These are phyloP conservation scores for Acleris emargana DNA, from an alignment of 2,888 invertebrate species.

Conservation along the genomic window DNA sequence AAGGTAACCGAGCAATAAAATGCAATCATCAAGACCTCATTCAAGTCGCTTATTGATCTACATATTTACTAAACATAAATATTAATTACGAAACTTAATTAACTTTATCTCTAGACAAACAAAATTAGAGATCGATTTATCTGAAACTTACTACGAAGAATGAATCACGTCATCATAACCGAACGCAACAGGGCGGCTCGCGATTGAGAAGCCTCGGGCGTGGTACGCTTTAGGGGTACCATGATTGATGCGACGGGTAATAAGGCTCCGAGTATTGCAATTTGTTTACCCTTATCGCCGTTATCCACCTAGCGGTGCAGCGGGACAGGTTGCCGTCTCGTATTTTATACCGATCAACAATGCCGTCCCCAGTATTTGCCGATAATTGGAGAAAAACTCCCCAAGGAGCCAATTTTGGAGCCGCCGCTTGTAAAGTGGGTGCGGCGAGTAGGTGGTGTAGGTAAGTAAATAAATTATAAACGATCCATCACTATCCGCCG, in stretches of 20 bases:
- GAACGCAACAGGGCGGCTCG: conserved; percentile 42
- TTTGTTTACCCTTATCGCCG: conserved; percentile 81
- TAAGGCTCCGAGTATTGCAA: conserved; percentile 81
- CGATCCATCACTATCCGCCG: conserved; percentile 63
- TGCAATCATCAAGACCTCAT: too few relatives aligned
- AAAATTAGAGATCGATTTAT: not conserved
- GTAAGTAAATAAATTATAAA: conserved; percentile 65
- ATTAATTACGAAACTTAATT: too few relatives aligned
- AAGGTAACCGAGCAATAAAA: not conserved
- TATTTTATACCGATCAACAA: conserved; percentile 78
- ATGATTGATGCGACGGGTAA: conserved; percentile 82
- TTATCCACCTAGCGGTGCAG: conserved; percentile 56
- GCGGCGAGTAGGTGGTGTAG: conserved; percentile 46
- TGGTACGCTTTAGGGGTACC: conserved; percentile 69
- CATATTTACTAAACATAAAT: too few relatives aligned
- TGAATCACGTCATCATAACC: conserved; percentile 42
- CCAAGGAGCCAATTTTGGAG: conserved; percentile 76
- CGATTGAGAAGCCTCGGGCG: conserved; percentile 53
- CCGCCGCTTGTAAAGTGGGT: conserved; percentile 57
- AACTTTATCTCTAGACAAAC: not conserved
- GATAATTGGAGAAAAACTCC: conserved; percentile 77
- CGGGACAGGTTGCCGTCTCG: conserved; percentile 65
- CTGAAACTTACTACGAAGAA: conserved; percentile 13
- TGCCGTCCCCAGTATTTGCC: conserved; percentile 64
- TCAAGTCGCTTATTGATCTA: too few relatives aligned